Percentiles rank a stretch among this genome's conserved stretches.
Evolutionary conservation across 2,113 vertebrate species (phyloP).

Genomic region (Pelecanus crispus): DNA sequence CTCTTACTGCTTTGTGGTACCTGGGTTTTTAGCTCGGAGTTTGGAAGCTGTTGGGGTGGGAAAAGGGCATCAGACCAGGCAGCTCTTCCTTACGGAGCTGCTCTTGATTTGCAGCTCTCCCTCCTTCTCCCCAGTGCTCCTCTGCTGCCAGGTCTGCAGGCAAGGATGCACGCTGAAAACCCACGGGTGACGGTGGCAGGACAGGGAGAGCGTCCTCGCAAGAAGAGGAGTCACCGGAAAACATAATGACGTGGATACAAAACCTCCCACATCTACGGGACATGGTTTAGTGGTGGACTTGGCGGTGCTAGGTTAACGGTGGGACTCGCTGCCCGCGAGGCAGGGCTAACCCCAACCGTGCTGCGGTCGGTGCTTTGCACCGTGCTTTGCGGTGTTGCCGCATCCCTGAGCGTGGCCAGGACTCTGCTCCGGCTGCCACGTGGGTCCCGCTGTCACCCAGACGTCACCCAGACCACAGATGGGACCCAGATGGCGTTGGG

Average conservation of each 20-base stretch:
- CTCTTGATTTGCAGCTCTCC: not conserved
- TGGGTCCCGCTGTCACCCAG: not conserved
- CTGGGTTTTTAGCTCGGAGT: not conserved
- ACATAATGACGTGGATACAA: accelerated
- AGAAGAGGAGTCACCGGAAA: not conserved
- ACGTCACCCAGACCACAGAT: not conserved
- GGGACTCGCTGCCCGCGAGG: not conserved
- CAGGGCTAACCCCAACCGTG: not conserved
- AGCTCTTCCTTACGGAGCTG: not conserved
- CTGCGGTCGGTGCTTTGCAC: not conserved
- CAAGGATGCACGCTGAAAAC: not conserved
- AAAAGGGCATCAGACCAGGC: not conserved
- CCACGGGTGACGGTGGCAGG: not conserved
- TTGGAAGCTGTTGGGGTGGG: not conserved
- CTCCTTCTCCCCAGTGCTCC: not conserved
- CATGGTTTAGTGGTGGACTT: not conserved
- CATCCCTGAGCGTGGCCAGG: not conserved
- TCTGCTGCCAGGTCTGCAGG: not conserved
- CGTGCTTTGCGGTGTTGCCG: not conserved
- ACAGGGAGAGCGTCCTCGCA: not conserved
- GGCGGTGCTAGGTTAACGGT: not conserved
- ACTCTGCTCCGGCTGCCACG: not conserved
- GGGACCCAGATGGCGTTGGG: too few relatives aligned
- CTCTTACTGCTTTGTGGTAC: not conserved
- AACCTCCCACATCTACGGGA: not conserved